Conservation (phyloP, 2,797 vertebrate genomes). For the Psittacula derbiana region DNA sequence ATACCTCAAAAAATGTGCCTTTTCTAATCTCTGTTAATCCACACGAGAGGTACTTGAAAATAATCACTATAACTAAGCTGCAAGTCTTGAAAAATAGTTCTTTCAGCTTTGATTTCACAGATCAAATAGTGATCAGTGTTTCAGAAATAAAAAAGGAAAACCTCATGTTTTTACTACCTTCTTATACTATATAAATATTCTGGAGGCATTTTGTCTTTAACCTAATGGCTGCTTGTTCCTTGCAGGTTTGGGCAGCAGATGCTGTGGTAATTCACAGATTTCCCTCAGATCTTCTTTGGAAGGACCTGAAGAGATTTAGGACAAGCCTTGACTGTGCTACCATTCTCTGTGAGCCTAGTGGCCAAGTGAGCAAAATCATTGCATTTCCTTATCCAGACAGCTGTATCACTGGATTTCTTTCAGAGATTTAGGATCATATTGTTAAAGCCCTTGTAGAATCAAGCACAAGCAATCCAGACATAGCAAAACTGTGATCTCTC, state of each 20-base stretch:
- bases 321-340: conserved; percentile 45
- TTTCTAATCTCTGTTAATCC: conserved; percentile 40
- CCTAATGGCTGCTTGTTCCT: background rate
- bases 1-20: background rate
- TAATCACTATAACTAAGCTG: background rate
- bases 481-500: background rate
- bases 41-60: conserved; percentile 17
- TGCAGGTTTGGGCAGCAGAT: conserved; percentile 65
- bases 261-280: conserved; percentile 29
- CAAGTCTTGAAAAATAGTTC: background rate
- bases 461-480: background rate
- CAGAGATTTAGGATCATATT: background rate
- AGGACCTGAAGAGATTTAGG: conserved; percentile 61
- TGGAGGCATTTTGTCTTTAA: background rate
- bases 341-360: conserved; percentile 57
- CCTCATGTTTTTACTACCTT: background rate
- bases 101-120: conserved; percentile 23
- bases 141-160: background rate
- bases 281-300: conserved; percentile 70
- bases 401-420: background rate
- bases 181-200: background rate
- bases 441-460: background rate
- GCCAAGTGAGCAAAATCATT: conserved; percentile 1
- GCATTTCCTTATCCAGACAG: background rate
- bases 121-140: background rate